Percentiles rank a stretch among this genome's conserved stretches.
Conservation (phyloP, 2,797 vertebrate species). For the Rhinoraja longicauda region DNA sequence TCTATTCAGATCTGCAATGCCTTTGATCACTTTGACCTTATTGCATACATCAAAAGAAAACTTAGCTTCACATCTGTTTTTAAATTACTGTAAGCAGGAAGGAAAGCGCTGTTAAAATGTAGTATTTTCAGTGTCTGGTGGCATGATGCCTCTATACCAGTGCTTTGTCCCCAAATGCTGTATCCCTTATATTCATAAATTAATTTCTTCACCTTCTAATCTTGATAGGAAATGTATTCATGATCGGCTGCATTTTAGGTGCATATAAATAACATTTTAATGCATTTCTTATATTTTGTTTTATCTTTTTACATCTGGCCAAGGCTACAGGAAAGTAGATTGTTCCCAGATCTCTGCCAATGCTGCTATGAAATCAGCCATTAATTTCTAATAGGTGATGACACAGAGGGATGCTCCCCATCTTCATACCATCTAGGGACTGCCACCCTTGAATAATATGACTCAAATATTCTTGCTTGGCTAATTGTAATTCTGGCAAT, state of each 20-base stretch:
- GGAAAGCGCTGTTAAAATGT: not conserved
- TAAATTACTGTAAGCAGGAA: not conserved
- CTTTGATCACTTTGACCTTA: not conserved
- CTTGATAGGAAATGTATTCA: not conserved
- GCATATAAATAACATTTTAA: not conserved
- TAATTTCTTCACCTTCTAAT: not conserved
- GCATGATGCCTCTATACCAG: not conserved
- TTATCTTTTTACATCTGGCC: not conserved
- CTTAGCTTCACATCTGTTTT: constrained; percentile 12
- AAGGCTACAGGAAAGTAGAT: not conserved
- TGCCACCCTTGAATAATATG: not conserved
- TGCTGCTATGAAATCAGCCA: not conserved
- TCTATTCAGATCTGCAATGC: not conserved
- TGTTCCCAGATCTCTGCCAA: not conserved
- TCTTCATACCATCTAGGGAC: not conserved
- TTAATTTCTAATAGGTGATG: not conserved
- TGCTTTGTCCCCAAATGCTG: not conserved
- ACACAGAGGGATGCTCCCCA: not conserved
- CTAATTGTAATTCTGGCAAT: not conserved
- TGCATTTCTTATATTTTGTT: not conserved
- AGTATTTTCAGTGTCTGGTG: not conserved
- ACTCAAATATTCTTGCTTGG: not conserved
- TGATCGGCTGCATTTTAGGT: not conserved
- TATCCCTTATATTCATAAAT: not conserved
- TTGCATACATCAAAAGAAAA: not conserved